Conservation (phyloP, 2,113 vertebrate species). For the Prietella phreatophila region DNA sequence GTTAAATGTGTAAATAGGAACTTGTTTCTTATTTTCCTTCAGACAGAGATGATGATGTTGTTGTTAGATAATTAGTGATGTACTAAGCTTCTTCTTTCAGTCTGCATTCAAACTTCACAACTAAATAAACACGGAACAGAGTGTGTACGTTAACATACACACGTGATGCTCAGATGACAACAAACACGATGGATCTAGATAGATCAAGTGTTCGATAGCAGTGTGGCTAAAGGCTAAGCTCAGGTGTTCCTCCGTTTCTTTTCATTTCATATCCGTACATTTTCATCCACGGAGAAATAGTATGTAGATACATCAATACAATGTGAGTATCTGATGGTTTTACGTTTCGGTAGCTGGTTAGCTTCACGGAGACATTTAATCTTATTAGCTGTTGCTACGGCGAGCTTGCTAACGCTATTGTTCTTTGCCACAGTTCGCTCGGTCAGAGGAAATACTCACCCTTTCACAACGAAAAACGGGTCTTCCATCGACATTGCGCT, state of each 20-base stretch:
- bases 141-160: not conserved
- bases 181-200: not conserved
- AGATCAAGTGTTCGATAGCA: not conserved
- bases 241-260: not conserved
- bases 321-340: not conserved
- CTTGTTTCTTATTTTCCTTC: not conserved
- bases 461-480: conserved; percentile 97
- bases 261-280: not conserved
- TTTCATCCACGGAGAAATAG: not conserved
- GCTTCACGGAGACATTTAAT: not conserved
- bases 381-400: not conserved
- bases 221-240: not conserved
- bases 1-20: not conserved
- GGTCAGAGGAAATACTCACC: conserved; percentile 71
- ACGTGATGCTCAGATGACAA: not conserved
- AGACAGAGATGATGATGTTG: not conserved
- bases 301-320: not conserved
- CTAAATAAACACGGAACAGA: not conserved
- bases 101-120: not conserved
- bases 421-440: not conserved
- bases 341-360: not conserved
- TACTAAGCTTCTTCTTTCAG: not conserved
- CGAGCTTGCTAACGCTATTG: conserved; percentile 11
- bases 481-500: conserved; percentile 93
- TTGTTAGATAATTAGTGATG: not conserved